phyloP scores from a whole-genome alignment of 2,888 invertebrate genomes.

The Tipula unca region DNA sequence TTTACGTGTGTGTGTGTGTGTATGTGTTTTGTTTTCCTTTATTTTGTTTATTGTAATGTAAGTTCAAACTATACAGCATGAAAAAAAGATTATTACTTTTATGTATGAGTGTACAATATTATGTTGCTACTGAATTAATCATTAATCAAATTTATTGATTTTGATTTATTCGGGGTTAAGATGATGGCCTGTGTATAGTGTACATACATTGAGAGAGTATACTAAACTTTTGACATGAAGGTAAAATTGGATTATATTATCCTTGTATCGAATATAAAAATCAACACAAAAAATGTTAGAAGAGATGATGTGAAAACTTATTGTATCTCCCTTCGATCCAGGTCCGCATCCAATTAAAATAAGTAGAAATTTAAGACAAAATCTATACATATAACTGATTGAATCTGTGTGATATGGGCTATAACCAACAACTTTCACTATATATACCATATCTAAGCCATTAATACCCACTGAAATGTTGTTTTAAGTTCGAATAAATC shows the following conservation, averaged over 20 bases:
- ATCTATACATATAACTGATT: background rate
- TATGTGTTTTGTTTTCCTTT: background rate
- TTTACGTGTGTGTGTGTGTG: background rate
- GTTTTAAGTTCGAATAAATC: background rate
- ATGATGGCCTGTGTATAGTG: background rate
- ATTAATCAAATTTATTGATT: constrained; percentile 2
- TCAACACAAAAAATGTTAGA: background rate
- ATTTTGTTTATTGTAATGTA: background rate
- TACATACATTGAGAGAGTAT: background rate
- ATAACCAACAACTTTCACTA: too few relatives aligned
- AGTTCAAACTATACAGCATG: background rate
- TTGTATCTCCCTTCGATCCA: background rate
- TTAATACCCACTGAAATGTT: background rate
- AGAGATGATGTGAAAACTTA: background rate
- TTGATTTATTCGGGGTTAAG: background rate
- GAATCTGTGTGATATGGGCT: background rate
- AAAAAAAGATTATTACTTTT: background rate
- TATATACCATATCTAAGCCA: background rate
- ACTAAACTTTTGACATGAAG: background rate
- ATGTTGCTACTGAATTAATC: background rate
- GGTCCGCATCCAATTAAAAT: background rate
- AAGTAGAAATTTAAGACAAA: background rate
- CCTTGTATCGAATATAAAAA: background rate
- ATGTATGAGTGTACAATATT: background rate
- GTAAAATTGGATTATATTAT: background rate